Evolutionary conservation across 2,113 vertebrate genomes (phyloP).

Genomic region (Leptobrachium ailaonicum): DNA sequence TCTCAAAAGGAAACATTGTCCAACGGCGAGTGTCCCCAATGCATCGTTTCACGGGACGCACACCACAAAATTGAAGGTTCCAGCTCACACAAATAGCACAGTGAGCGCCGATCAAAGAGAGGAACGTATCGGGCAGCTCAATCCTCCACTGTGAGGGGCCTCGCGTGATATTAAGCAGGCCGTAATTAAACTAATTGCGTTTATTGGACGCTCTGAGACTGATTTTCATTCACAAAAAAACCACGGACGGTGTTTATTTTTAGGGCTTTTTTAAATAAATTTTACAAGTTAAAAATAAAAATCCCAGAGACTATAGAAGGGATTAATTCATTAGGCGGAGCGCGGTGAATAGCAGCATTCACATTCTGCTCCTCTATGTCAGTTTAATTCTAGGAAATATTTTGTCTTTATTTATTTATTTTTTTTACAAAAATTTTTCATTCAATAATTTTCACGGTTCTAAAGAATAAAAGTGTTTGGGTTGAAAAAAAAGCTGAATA

Average conservation of each 20-base stretch:
- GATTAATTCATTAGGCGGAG: constrained; percentile 27
- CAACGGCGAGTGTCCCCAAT: constrained; percentile 5
- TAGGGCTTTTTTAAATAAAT: constrained; percentile 3
- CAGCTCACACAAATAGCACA: constrained; percentile 20
- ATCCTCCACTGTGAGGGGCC: constrained; percentile 9
- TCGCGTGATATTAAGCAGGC: constrained; percentile 1
- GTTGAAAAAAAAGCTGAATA: not conserved
- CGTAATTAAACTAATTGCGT: constrained; percentile 10
- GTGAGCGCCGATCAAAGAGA: not conserved
- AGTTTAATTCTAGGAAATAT: not conserved
- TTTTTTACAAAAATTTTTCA: too few relatives aligned
- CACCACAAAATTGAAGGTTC: constrained; percentile 29
- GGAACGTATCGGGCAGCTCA: not conserved
- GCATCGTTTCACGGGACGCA: not conserved
- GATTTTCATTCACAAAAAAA: not conserved
- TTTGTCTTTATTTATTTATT: not conserved
- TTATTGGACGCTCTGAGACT: not conserved
- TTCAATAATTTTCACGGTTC: too few relatives aligned
- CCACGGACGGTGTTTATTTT: not conserved
- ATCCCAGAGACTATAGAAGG: constrained; percentile 1
- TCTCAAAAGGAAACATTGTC: constrained; percentile 8
- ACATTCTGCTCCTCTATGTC: too few relatives aligned
- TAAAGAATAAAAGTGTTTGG: not conserved
- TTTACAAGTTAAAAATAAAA: not conserved
- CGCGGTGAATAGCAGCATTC: constrained; percentile 7